Conservation (phyloP, 2,888 invertebrate genomes). For the Eudemis profundana region DNA sequence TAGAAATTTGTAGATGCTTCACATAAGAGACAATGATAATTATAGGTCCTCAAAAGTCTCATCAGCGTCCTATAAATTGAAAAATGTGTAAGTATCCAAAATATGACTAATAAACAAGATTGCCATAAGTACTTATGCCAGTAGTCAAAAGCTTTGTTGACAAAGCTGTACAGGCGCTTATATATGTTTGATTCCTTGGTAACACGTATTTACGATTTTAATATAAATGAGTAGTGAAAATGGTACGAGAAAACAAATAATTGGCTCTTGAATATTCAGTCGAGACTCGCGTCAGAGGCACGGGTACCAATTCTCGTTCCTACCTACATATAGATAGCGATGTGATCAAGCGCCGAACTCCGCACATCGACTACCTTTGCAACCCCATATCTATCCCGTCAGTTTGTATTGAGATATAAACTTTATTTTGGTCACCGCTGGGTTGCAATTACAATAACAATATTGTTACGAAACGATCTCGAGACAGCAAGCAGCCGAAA, state of each 20-base stretch:
- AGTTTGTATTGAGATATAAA: background rate
- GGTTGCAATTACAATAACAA: background rate
- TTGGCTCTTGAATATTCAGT: background rate
- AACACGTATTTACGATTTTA: too few species aligned
- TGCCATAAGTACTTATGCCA: too few species aligned
- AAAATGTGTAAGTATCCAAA: too few species aligned
- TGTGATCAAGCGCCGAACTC: constrained; percentile 47
- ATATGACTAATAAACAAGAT: too few species aligned
- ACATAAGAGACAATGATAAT: too few species aligned
- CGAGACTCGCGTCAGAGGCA: background rate
- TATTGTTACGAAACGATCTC: background rate
- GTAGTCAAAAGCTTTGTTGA: too few species aligned
- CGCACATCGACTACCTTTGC: constrained; percentile 29
- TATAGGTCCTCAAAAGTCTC: too few species aligned
- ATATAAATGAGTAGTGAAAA: too few species aligned
- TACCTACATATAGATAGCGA: background rate
- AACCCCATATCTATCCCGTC: background rate
- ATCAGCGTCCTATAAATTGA: too few species aligned
- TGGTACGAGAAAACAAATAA: background rate
- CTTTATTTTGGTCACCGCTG: background rate
- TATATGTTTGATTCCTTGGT: too few species aligned
- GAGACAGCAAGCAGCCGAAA: constrained; percentile 38
- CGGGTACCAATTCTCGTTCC: constrained; percentile 3
- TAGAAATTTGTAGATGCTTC: too few species aligned
- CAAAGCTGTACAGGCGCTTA: too few species aligned